Evolutionary conservation across 2,888 invertebrate species (phyloP).

Genomic region (Dynastes hyllus): DNA sequence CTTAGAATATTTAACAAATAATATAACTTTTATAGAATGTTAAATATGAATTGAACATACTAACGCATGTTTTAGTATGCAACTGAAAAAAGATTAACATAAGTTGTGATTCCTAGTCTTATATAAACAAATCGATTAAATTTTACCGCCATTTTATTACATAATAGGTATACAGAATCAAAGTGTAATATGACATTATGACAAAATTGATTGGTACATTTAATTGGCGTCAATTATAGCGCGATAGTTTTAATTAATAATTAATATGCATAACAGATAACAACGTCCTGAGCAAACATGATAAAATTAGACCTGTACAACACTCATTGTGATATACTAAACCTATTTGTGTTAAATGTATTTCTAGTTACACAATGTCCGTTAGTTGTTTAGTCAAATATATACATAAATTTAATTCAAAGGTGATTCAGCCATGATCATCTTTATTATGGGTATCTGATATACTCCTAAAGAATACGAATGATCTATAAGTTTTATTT

Average conservation of each 20-base stretch:
- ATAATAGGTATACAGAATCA: neutral
- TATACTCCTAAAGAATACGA: too few species aligned
- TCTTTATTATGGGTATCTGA: too few species aligned
- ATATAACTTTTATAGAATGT: neutral
- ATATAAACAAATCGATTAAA: too few species aligned
- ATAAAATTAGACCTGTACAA: neutral
- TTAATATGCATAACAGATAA: constrained; percentile 5
- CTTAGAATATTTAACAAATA: too few species aligned
- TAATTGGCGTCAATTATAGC: constrained; percentile 4
- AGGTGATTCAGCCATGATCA: too few species aligned
- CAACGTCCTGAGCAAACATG: neutral
- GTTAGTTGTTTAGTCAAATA: too few species aligned
- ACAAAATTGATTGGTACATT: neutral
- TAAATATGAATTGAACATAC: neutral
- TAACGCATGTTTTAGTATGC: neutral
- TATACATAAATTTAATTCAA: too few species aligned
- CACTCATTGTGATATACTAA: neutral
- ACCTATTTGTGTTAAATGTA: too few species aligned
- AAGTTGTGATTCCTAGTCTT: neutral
- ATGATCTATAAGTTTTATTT: too few species aligned
- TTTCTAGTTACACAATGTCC: too few species aligned
- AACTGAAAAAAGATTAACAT: neutral
- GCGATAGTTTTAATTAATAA: constrained; percentile 8
- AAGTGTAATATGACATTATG: neutral
- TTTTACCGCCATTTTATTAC: neutral